These are phyloP conservation scores for Cacatua alba DNA, from an alignment of 2,113 vertebrate genomes.

Conservation along the genomic window DNA sequence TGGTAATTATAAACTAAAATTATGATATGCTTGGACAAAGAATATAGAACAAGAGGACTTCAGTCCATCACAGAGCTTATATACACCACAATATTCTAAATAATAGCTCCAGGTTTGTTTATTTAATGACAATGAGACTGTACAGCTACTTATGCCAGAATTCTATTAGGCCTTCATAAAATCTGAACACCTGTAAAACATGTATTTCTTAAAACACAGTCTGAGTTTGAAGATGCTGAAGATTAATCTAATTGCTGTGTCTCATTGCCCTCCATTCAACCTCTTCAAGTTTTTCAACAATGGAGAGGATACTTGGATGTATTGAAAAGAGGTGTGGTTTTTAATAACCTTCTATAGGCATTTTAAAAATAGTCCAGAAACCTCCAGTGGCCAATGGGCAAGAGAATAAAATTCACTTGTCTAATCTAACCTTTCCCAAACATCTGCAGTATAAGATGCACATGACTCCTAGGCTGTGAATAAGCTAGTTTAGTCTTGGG, in stretches of 20 bases:
- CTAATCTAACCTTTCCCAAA: neutral
- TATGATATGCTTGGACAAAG: neutral
- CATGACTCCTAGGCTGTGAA: neutral
- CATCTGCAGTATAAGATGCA: neutral
- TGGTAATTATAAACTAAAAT: neutral
- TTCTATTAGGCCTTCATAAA: neutral
- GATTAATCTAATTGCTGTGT: neutral
- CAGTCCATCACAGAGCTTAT: neutral
- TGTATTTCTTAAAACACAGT: neutral
- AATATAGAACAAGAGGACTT: neutral
- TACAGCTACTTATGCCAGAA: neutral
- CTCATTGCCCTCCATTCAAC: neutral
- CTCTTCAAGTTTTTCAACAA: neutral
- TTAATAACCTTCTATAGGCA: neutral
- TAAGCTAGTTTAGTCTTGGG: neutral
- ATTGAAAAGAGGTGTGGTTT: neutral
- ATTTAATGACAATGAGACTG: neutral
- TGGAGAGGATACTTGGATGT: neutral
- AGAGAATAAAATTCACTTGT: neutral
- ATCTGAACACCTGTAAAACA: neutral
- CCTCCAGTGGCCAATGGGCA: neutral
- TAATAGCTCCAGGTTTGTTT: neutral
- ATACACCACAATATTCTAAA: neutral
- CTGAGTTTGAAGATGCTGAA: neutral
- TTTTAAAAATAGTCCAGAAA: neutral